A percentile compares a stretch with the other conserved stretches of the same genome.
phyloP scores from a whole-genome alignment of 2,888 invertebrate genomes.

The Mythimna vitellina region DNA sequence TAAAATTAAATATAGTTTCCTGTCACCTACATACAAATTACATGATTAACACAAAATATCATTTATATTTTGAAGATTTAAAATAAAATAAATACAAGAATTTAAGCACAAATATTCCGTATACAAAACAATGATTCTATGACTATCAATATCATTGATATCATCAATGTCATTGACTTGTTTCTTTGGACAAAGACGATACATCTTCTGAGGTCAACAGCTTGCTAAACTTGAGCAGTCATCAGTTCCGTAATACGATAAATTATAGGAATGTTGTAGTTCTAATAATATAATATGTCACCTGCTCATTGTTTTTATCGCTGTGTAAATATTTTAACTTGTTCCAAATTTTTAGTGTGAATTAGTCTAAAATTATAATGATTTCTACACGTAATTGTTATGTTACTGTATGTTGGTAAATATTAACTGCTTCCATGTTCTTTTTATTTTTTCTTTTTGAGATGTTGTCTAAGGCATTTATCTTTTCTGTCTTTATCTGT shows the following conservation, averaged over 20 bases:
- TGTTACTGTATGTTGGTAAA: slow-evolving; percentile 25
- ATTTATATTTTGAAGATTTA: neutral
- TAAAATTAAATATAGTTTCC: neutral
- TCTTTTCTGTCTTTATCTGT: neutral
- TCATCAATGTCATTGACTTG: slow-evolving; percentile 14
- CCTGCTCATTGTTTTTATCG: slow-evolving; percentile 16
- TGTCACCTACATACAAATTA: neutral
- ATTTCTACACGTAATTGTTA: slow-evolving; percentile 3
- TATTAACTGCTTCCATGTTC: neutral
- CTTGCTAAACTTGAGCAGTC: slow-evolving; percentile 45
- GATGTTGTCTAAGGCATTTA: neutral
- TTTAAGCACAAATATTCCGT: neutral
- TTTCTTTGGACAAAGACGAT: slow-evolving; percentile 35
- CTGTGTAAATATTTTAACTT: slow-evolving; percentile 14
- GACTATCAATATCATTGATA: slow-evolving; percentile 17
- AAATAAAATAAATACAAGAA: too few relatives aligned
- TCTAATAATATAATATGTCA: slow-evolving; percentile 10
- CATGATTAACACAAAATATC: neutral
- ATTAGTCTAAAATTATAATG: slow-evolving; percentile 2
- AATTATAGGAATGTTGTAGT: slow-evolving; percentile 1
- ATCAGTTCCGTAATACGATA: slow-evolving; percentile 19
- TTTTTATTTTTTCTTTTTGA: neutral
- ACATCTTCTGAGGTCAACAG: slow-evolving; percentile 46
- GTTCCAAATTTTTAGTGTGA: slow-evolving; percentile 18
- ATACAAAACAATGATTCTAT: neutral